Percentiles rank a stretch among this genome's conserved stretches.
Conservation (phyloP, 2,113 vertebrate species). For the Indicator indicator region DNA sequence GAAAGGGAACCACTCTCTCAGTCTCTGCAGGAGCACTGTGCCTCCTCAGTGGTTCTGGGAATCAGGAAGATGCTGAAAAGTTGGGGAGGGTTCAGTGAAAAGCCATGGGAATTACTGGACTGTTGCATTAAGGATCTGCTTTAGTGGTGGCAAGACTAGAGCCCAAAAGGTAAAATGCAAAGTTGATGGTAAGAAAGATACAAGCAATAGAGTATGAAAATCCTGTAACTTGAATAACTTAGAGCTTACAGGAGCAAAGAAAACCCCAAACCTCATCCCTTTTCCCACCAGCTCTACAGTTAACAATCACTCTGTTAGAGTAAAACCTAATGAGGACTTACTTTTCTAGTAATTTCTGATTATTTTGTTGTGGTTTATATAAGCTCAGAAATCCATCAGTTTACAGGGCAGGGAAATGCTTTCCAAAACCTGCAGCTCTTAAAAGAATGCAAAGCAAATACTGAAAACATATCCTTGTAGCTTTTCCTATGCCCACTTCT, state of each 20-base stretch:
- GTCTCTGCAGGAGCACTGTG: accelerated
- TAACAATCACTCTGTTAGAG: not conserved
- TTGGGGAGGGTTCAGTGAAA: not conserved
- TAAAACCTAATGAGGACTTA: not conserved
- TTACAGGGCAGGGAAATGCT: not conserved
- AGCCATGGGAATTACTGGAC: not conserved
- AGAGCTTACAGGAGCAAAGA: not conserved
- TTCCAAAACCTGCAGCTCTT: not conserved
- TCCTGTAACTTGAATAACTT: not conserved
- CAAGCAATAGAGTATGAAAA: not conserved
- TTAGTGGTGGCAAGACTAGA: not conserved
- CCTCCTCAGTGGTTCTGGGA: not conserved
- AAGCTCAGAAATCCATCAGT: not conserved
- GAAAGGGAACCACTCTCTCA: not conserved
- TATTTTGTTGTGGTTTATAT: not conserved
- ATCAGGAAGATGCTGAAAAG: not conserved
- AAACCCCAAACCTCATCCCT: accelerated
- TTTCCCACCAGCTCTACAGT: not conserved
- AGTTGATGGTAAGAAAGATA: not conserved
- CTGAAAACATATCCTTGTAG: not conserved
- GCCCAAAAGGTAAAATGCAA: not conserved
- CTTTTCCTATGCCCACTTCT: not conserved
- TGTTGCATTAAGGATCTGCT: not conserved
- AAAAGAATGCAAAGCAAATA: not conserved
- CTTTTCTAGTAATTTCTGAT: not conserved